Evolutionary conservation across 2,888 invertebrate genomes (phyloP), one percentile per base, ranked within the genome.

Genomic region (Megamerina dolium): DNA sequence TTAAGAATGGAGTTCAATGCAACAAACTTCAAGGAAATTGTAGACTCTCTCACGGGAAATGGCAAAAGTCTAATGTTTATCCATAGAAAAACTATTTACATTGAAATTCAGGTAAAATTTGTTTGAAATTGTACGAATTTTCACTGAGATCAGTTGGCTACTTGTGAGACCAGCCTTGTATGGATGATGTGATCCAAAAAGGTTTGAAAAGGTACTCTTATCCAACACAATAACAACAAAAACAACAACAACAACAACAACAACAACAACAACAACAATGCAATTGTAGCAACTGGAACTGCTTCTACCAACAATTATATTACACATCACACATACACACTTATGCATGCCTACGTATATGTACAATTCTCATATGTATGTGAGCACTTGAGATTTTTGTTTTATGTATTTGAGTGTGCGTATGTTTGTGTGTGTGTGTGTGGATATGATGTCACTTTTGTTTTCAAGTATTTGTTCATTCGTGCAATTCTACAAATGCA

Each of bases 281-380:
- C 37, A 30, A 36, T 21, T 35, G 34, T 52, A 55, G 54, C 51
- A 56, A 58, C 57, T 56, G 55, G 55, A 55, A 57, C 56, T 31
- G 33, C 32, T 37, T 40, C 36, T 45, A 36, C 32, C 38, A 23
- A 30, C 37, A 38, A 10, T 30, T 21, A 18, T 35, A 41, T 29
- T 14, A 30, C 30, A 37, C 18, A 19, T 14, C 20, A 23, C 29
- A 18, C n/a, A 37, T 12, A 29, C 32, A 29, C 33, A 33, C 33
- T 13, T 10, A 23, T 17, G 18, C 4, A 20, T 34, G 23, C 32
- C 26, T 36, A 31, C 20, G 32, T 41, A 37, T 14, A 26, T 21
- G 16, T 32, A 17, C 20, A 35, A 35, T 31, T 23, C 30, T 29
- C 34, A n/a, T n/a, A n/a, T n/a, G n/a, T n/a, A n/a, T n/a, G n/a